Base-by-base conservation (phyloP, 2,797 vertebrate species). In the Bufotes viridis region DNA sequence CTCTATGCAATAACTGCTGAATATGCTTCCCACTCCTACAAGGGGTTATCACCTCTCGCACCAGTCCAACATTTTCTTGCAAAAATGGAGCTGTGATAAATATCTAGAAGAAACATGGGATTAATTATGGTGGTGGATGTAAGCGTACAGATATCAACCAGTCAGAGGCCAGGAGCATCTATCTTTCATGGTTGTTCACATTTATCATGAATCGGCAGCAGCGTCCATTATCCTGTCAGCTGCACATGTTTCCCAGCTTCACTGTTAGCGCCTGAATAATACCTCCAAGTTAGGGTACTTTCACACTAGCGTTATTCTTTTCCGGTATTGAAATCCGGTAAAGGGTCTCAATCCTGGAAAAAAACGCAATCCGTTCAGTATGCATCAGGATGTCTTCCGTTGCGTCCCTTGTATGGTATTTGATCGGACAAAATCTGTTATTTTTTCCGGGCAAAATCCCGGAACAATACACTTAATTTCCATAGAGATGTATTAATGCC, bases 131-230 rank as follows among this genome's bases (percentile, higher is more conserved):
- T 53, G 60, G 26, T n/a, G 29, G 61, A 82, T 51, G 49, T 12
- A 22, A 15, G 81, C 15, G 8, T 26, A 17, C 42, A 65, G 53
- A n/a, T 24, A 53, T 3, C 34, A 5, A 13, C 63, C 20, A 26
- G 34, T 15, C 65, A 55, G 10, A 57, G 49, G 49, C 55, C 81
- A 69, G n/a, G 9, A 13, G 57, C 24, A 26, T 82, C 69, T 10
- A 82, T 69, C 49, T 65, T 65, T 67, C 7, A 53, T 82, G 14
- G 42, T 26, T 67, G 34, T 29, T 82, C 67, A 42, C 24, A 83
- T 82, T 82, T 69, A 55, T 82, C 42, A 82, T 10, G 26, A 34
- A 69, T 53, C 15, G 42, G 65, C 63, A 69, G 81, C 49, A 29
- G 42, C n/a, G 26, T 17, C 42, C 42, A 13, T 82, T 82, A 65